phyloP scores from a whole-genome alignment of 2,888 invertebrate genomes.

The Leptopterna dolabrata region DNA sequence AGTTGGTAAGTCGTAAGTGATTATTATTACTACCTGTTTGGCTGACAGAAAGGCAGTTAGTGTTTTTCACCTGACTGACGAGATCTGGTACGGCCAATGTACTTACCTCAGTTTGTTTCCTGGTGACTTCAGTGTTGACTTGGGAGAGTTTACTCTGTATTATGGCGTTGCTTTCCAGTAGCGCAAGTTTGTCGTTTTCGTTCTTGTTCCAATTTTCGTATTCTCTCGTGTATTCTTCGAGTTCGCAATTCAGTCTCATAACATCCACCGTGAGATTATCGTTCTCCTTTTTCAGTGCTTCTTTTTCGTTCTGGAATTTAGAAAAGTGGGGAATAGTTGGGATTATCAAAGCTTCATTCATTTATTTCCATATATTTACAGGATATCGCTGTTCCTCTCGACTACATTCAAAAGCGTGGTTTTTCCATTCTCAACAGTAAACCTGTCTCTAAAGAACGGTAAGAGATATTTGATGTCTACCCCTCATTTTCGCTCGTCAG shows the following conservation, averaged over 20 bases:
- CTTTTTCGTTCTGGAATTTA: conserved; percentile 63
- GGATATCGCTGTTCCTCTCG: neutral
- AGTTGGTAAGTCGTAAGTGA: too few species aligned
- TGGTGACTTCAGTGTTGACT: conserved; percentile 58
- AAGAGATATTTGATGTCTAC: too few species aligned
- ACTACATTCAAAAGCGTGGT: too few species aligned
- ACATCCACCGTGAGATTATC: conserved; percentile 63
- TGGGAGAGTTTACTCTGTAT: conserved; percentile 59
- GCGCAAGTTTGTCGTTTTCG: conserved; percentile 56
- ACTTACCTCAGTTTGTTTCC: conserved; percentile 59
- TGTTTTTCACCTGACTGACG: too few species aligned
- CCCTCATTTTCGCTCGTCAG: too few species aligned
- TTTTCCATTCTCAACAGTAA: too few species aligned
- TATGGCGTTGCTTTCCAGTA: conserved; percentile 56
- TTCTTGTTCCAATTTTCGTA: conserved; percentile 53
- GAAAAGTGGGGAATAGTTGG: neutral
- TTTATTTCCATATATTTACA: neutral
- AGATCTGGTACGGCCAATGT: too few species aligned
- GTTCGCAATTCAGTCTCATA: conserved; percentile 55
- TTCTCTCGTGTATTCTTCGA: conserved; percentile 58
- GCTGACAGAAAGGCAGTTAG: too few species aligned
- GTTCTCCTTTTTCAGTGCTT: conserved; percentile 62
- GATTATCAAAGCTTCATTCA: neutral
- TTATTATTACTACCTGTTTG: too few species aligned
- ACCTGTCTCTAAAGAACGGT: too few species aligned